phyloP scores from a whole-genome alignment of 92 coral and sea anemone species.

The Zoanthus solanderi region DNA sequence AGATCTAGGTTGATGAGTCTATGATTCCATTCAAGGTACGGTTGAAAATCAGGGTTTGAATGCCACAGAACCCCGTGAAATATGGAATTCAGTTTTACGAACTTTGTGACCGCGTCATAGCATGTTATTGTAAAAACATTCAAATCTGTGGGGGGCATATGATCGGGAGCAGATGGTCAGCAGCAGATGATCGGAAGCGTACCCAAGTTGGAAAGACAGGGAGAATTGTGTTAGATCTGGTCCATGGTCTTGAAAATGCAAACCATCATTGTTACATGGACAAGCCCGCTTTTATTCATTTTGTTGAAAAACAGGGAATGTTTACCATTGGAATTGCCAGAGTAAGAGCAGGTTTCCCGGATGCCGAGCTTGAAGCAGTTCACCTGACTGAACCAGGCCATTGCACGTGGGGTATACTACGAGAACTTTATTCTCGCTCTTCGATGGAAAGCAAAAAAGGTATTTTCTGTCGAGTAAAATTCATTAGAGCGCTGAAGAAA shows the following conservation, averaged over 20 bases:
- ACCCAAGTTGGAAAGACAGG: conserved; percentile 52
- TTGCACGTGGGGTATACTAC: conserved; percentile 40
- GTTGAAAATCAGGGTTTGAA: conserved; percentile 47
- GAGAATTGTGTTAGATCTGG: conserved; percentile 53
- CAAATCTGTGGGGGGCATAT: conserved; percentile 42
- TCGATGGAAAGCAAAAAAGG: conserved; percentile 64
- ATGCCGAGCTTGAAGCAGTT: conserved; percentile 40
- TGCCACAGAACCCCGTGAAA: conserved; percentile 72
- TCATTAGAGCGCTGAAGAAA: conserved; percentile 18
- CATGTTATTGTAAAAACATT: conserved; percentile 42
- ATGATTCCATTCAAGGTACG: conserved; percentile 60
- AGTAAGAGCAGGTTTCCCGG: conserved; percentile 22
- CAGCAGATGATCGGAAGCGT: conserved; percentile 41
- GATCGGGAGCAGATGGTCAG: too few species aligned
- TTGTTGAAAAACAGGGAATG: conserved; percentile 29
- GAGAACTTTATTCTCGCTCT: conserved; percentile 45
- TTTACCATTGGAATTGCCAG: too few species aligned
- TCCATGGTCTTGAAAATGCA: conserved; percentile 9
- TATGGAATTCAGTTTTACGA: conserved; percentile 21
- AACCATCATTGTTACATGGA: conserved; percentile 21
- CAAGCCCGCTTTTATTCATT: conserved; percentile 58
- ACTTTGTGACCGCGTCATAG: conserved; percentile 55
- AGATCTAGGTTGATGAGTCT: conserved; percentile 58
- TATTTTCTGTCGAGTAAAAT: conserved; percentile 44
- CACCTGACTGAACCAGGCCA: conserved; percentile 38